Base-by-base conservation (phyloP, 2,797 vertebrate species). In the Urocyon cinereoargenteus region DNA sequence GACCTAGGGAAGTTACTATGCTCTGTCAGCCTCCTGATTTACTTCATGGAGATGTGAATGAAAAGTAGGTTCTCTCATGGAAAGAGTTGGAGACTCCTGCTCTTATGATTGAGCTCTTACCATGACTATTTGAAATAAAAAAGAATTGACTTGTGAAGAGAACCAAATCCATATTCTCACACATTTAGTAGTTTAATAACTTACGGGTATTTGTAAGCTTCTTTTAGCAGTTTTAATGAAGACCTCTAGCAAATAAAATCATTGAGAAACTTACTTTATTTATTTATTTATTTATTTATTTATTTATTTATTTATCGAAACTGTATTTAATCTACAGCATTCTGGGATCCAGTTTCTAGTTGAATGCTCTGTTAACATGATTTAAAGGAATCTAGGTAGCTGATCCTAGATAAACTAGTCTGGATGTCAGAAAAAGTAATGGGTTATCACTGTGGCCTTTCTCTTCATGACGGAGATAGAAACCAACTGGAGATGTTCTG, bases 171-270 rank as follows among this genome's bases (percentile, higher is more conserved):
- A 66, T 22, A 55, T 81, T 94, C 64, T 96, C 55, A 19, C 73
- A 87, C 83, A 68, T 87, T 75, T 91, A 90, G 36, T 57, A 90
- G 36, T 94, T 79, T 86, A 93, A 85, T 93, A 93, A 75, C 90
- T 86, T 86, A 51, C 0, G 84, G 24, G 26, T 87, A 36, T 95
- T 88, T 92, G 15, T 93, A 83, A 73, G 22, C 45, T 62, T 49
- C 75, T 96, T 97, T 90, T 87, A 95, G 62, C 11, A 64, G 73
- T 94, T 97, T 53, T 73, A 90, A 87, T 64, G 93, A 95, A 90
- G 68, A 64, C 28, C 26, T 94, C 77, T 89, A 51, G n/a, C n/a
- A 93, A 96, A 90, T 90, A 51, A 86, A 73, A 61, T 82, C 64
- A 53, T 95, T 94, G 92, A 57, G 85, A 97, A 88, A 75, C 49